Percentiles rank a stretch among this genome's conserved stretches.
These are phyloP conservation scores for Coleophora deauratella DNA, from an alignment of 2,888 invertebrate genomes.

Conservation along the genomic window DNA sequence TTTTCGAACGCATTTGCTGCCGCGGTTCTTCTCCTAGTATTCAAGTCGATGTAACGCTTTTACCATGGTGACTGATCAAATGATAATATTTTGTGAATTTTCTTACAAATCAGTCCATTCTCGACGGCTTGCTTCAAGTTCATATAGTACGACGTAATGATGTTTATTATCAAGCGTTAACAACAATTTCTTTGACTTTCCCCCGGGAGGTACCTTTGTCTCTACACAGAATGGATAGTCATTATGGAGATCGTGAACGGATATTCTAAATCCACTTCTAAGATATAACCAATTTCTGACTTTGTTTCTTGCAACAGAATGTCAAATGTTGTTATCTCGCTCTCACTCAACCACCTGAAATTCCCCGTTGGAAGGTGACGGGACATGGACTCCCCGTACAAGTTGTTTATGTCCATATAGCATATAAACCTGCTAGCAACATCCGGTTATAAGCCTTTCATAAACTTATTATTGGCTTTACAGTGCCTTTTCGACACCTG, in stretches of 20 bases:
- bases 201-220: background rate
- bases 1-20: conserved; percentile 6
- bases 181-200: conserved; percentile 6
- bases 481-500: background rate
- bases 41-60: conserved; percentile 9
- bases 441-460: conserved; percentile 1
- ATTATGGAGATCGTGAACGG: conserved; percentile 10
- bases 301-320: background rate
- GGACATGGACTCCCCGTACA: conserved; percentile 27
- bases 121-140: conserved; percentile 9
- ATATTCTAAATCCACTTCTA: conserved; percentile 13
- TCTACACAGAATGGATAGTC: conserved; percentile 11
- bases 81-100: conserved; percentile 8
- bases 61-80: conserved; percentile 2
- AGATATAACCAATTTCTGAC: conserved; percentile 4
- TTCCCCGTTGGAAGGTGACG: conserved; percentile 18
- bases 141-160: conserved; percentile 7
- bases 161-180: conserved; percentile 7
- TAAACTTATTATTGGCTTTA: conserved; percentile 7
- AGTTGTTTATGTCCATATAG: conserved; percentile 27
- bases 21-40: conserved; percentile 2
- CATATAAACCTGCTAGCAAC: conserved; percentile 16
- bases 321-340: conserved; percentile 7
- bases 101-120: conserved; percentile 6
- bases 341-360: conserved; percentile 15